Base-by-base conservation (phyloP, 2,888 invertebrate genomes). In the Choreutis nemorana region DNA sequence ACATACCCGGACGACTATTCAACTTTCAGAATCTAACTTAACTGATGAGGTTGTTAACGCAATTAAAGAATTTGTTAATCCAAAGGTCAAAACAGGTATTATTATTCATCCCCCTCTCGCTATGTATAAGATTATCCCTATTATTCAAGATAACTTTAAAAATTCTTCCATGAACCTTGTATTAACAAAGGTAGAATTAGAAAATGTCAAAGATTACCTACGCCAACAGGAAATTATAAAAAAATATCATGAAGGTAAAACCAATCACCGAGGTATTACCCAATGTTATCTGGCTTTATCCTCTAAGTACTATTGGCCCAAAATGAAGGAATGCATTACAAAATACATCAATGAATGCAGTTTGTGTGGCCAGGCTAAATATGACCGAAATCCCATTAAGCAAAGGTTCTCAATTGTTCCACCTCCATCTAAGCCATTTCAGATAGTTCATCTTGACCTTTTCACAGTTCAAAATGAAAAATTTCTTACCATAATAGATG, bases 171-270 rank as follows among this genome's bases (percentile, higher is more conserved):
- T 48, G 35, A 39, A 42, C 4, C 12, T 45, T 3, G 30, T 41
- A 1, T 10, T 48, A n/a, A 8, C 33, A 4, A 48, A 44, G 27
- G 13, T 0, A 0, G 43, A 44, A 26, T 0, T 44, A 16, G 41
- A 46, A 26, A 40, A 47, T 25, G 36, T 48, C 0, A 39, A 35
- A 7, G 42, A 44, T 3, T 45, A 42, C 28, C 22, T 42, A 1
- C 15, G 18, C 1, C 46, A 48, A 10, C 45, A 45, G 7, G 40
- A 45, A 9, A 40, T 45, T 1, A 44, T 48, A 8, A 24, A 22
- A 2, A 15, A 40, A 1, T 46, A 48, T 20, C 44, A 48, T 21
- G 42, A 45, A 0, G 48, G 48, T n/a, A n/a, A n/a, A n/a, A n/a
- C n/a, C n/a, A n/a, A n/a, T n/a, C n/a, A n/a, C n/a, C n/a, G n/a